Base-by-base conservation (phyloP, 1,140 invertebrate genomes). In the Olivierus martensii region DNA sequence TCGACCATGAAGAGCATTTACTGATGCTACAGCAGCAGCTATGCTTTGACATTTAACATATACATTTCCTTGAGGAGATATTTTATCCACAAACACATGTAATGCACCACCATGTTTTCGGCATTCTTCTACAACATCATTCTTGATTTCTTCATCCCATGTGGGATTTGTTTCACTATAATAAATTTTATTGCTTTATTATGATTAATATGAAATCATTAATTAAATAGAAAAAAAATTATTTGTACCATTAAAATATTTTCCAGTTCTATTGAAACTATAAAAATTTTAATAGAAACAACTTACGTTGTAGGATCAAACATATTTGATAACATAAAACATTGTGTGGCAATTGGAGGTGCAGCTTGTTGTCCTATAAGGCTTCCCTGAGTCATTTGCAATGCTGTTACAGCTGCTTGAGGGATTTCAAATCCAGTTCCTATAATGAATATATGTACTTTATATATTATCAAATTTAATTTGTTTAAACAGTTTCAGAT, bases 241-340 rank as follows among this genome's bases (percentile, higher is more conserved):
- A 28, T 6, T 28, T 28, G 9, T 28, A 28, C 4, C 28, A 28
- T 6, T 28, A 28, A 28, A 28, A 28, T 28, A 28, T 28, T 3
- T 3, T 28, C 7, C 7, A 3, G 22, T 28, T 28, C 3, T 28
- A 28, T 28, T 1, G 9, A 28, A 28, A 9, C 9, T 28, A 28
- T 2, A 2, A 28, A 28, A 15, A 41, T 6, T 9, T 41, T 15
- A 28, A 28, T 2, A 2, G 35, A 46, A 38, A 36, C 19, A 49
- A 71, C 69, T 68, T 67, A 74, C 70, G 67, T 65, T 52, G 78
- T 73, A 5, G 93, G 89, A 72, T 99, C 94, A 72, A 99, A 99
- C 95, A 99, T 99, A 63, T 99, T 99, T 35, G 92, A 93, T 34
- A 99, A 74, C 82, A 99, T 90, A 69, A 99, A 99, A 67, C 95